Evolutionary conservation across 2,113 vertebrate genomes (phyloP).

Genomic region (Gadus chalcogrammus): DNA sequence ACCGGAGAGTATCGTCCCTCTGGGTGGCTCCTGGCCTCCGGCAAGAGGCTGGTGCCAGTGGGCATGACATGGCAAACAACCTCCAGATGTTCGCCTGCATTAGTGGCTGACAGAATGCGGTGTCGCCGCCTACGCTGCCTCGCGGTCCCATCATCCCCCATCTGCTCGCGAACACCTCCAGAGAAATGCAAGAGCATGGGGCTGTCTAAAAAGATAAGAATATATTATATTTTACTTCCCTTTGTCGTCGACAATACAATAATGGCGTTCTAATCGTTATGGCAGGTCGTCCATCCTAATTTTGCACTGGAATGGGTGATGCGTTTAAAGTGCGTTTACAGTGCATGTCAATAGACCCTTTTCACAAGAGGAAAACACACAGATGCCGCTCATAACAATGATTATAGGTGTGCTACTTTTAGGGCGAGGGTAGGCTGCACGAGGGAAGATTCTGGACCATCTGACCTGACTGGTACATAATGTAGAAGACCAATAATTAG

Average conservation of each 20-base stretch:
- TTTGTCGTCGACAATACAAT: conserved; percentile 8
- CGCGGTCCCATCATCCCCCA: conserved; percentile 62
- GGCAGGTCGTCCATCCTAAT: too few relatives aligned
- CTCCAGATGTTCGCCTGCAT: conserved; percentile 77
- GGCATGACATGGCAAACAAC: conserved; percentile 52
- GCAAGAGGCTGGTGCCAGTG: conserved; percentile 50
- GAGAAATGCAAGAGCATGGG: neutral
- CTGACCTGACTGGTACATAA: too few relatives aligned
- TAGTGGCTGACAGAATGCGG: conserved; percentile 69
- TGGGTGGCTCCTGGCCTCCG: conserved; percentile 44
- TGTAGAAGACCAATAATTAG: too few relatives aligned
- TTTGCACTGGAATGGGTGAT: too few relatives aligned
- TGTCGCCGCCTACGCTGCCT: conserved; percentile 65
- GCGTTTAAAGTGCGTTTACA: too few relatives aligned
- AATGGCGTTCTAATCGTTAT: too few relatives aligned
- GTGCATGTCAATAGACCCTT: too few relatives aligned
- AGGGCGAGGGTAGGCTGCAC: too few relatives aligned
- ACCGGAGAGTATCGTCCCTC: conserved; percentile 29
- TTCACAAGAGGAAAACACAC: too few relatives aligned
- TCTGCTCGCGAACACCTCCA: conserved; percentile 13
- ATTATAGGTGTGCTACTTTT: too few relatives aligned
- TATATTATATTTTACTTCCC: neutral
- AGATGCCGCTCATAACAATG: too few relatives aligned
- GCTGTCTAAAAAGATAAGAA: neutral
- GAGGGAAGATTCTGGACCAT: too few relatives aligned